Conservation (phyloP, 2,888 invertebrate species). For the Lithophane semibrunnea region DNA sequence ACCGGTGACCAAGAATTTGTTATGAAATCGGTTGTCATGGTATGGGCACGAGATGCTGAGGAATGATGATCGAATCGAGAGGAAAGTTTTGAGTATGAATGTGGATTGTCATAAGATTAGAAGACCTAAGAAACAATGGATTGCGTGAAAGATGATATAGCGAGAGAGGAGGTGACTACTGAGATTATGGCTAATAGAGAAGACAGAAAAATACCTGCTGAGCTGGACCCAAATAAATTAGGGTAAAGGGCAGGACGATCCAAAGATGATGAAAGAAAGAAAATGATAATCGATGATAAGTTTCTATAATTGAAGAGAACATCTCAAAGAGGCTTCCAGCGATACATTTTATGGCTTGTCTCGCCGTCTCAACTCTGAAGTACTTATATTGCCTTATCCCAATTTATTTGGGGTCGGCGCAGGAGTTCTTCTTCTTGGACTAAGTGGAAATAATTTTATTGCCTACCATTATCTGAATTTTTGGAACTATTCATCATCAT, state of each 20-base stretch:
- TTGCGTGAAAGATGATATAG: too few species aligned
- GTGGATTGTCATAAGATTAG: neutral
- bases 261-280: too few species aligned
- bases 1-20: neutral
- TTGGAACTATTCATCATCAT: neutral
- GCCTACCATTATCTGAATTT: neutral
- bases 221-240: neutral
- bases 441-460: neutral
- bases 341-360: neutral
- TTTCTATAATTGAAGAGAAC: neutral
- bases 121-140: neutral
- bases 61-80: neutral
- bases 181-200: neutral
- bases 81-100: neutral
- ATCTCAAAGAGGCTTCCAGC: neutral
- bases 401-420: too few species aligned
- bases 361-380: neutral
- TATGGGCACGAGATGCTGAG: neutral
- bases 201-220: neutral
- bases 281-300: neutral
- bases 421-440: too few species aligned
- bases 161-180: neutral
- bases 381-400: neutral
- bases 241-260: neutral
- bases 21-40: neutral